Base-by-base conservation (phyloP, 2,888 invertebrate species). In the Agrilus biguttatus region DNA sequence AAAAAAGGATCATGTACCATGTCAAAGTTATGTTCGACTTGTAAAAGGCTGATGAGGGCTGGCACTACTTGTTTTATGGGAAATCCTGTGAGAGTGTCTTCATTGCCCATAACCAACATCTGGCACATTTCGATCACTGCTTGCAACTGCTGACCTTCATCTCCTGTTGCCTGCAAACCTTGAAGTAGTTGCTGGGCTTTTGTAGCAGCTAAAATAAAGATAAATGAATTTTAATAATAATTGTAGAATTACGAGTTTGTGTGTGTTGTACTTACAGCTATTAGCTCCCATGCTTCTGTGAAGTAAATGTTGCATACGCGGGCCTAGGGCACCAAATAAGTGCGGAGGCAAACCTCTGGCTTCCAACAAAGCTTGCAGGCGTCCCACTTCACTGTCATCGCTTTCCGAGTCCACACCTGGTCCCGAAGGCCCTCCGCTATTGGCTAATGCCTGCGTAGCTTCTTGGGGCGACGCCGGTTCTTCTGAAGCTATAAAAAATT, bases 121-220 rank as follows among this genome's bases (percentile, higher is more conserved):
- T 97, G 95, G 65, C 95, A 95, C 93, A 97, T 93, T 70, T 96
- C 95, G 49, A 95, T 93, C 33, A 92, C 93, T 2, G 95, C 91
- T 63, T 95, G 92, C 48, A 97, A 69, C 66, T 97, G 95, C 60
- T 92, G 91, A 8, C 91, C 91, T 62, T 96, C 95, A 63, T 97
- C 95, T 5, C 88, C 89, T 17, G 83, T 83, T 3, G 95, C 88
- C 65, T 95, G 93, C 49, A 97, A 71, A 1, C 92, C 93, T 52
- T 88, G 85, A 37, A 96, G 68, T 39, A 96, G 70, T 60, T 95
- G 92, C 58, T 93, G 92, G 1, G 93, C 95, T 73, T 93, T 95
- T 5, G 88, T 84, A 44, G 86, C 83, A 76, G 69, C 66, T 65
- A 43, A 44, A 55, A 50, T 44, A 46, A 36, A 41, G 39, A 41